Evolutionary conservation across 2,113 vertebrate genomes (phyloP), one percentile per base, ranked within the genome.

Genomic region (Notiomystis cincta): DNA sequence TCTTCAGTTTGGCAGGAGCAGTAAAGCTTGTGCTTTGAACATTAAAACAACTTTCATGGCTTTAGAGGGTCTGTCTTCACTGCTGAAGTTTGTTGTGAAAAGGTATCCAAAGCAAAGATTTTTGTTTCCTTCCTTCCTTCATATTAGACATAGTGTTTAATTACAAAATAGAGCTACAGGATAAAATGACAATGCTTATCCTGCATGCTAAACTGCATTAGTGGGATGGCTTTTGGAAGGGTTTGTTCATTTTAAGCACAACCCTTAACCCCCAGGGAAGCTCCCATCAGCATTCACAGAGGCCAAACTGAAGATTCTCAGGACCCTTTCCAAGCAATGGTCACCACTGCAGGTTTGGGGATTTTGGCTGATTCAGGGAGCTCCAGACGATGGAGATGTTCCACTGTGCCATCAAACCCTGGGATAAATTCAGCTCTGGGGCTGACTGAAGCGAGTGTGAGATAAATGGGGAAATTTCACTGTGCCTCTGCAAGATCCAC

Each of bases 1-100:
- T 69, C 67, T 76, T 80, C 24, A 11, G 18, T 56, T 73, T 96
- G 83, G 50, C 76, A 93, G 64, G 31, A 91, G 83, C 50, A n/a
- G 27, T 58, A 21, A 15, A 57, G 65, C 64, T 89, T 70, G 17
- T 3, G 3, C 48, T 95, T 90, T 64, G 82, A 90, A 80, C 47
- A 35, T 54, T 16, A 15, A 48, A 89, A 48, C 13, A 57, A 28
- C 30, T 18, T 75, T 65, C 31, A 4, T 37, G 66, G 11, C 3
- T 67, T 73, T 91, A 72, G 24, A 70, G 1, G 0, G 23, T 25
- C 22, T 82, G 44, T n/a, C 25, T 70, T 65, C 27, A 15, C 25
- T 73, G 37, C 7, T 57, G 17, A 12, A 53, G 27, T 35, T 37
- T 62, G 13, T 45, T 79, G 25, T 82, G 33, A 35, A 78, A 82